Evolutionary conservation across 1,140 invertebrate species (phyloP), one percentile per base, ranked within the genome.

Genomic region (Trialeurodes vaporariorum): DNA sequence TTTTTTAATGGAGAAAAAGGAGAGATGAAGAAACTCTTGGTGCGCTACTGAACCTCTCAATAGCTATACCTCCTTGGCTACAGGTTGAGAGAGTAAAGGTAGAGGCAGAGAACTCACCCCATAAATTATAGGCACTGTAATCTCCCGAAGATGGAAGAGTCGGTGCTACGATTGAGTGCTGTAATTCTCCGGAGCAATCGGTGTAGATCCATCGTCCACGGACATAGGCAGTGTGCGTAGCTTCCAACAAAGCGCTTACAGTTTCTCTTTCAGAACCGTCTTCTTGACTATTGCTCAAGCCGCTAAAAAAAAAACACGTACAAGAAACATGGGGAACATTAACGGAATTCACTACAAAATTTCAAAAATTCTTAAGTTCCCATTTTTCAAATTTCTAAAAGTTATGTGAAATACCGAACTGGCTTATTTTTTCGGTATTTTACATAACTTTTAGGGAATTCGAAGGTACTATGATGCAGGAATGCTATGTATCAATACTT

Each of bases 131-230:
- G 64, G 86, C 83, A 49, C 85, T 86, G 72, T 91, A 92, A 76
- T 92, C 88, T 25, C 90, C 90, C 68, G 86, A 87, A 2, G 84
- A 84, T 27, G 90, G 90, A 68, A 92, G 76, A 12, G 84, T 85
- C 22, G 90, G 87, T 17, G 87, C 87, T 60, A 90, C 86, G 70
- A 92, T 88, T 60, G 83, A 81, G 77, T 90, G 87, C 68, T 87
- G 84, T 68, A 79, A 82, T 77, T 90, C 86, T 66, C 83, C 79
- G 68, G 79, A 81, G 76, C 82, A 84, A 69, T 85, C 83, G 67
- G 83, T 83, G 71, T 83, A 84, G 26, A 90, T 84, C 89, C 89
- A 91, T 74, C 83, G 84, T 27, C 89, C 88, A 70, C 84, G 81
- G 59, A 91, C 82, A 71, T 88, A 90, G 21, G 86, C 86, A 13